phyloP scores from a whole-genome alignment of 2,888 invertebrate genomes.

The Scaptomyza parva region DNA sequence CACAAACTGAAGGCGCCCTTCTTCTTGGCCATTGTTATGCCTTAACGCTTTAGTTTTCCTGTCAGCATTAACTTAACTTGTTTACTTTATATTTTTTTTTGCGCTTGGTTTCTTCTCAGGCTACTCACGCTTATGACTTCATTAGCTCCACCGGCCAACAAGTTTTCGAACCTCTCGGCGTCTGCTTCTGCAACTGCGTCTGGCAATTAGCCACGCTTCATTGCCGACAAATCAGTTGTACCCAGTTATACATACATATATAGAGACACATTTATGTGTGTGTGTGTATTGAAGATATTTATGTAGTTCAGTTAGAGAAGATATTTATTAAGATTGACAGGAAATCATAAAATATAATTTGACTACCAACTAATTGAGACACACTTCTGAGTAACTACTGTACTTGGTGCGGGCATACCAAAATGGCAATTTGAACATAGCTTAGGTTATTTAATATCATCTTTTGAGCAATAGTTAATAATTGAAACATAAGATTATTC shows the following conservation, averaged over 20 bases:
- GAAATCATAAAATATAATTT: slow-evolving; percentile 77
- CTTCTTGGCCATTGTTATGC: slow-evolving; percentile 59
- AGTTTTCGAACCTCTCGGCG: slow-evolving; percentile 42
- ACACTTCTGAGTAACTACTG: slow-evolving; percentile 12
- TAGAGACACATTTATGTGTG: too few relatives aligned
- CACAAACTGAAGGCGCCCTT: slow-evolving; percentile 58
- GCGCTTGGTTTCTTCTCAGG: slow-evolving; percentile 27
- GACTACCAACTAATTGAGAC: slow-evolving; percentile 57
- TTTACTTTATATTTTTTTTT: slow-evolving; percentile 26
- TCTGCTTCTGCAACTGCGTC: slow-evolving; percentile 47
- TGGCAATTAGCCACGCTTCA: slow-evolving; percentile 76
- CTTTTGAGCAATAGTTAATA: not conserved
- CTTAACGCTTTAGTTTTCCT: slow-evolving; percentile 11
- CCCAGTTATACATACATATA: not conserved
- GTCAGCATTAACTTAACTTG: not conserved
- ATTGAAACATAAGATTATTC: slow-evolving; percentile 1
- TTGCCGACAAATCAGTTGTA: slow-evolving; percentile 68
- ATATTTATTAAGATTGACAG: slow-evolving; percentile 73
- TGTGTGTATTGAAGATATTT: too few relatives aligned
- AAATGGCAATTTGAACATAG: not conserved
- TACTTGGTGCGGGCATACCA: slow-evolving; percentile 1
- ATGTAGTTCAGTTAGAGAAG: slow-evolving; percentile 51
- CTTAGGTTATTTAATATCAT: not conserved
- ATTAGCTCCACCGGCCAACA: slow-evolving; percentile 67
- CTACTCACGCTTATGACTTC: slow-evolving; percentile 62